These are phyloP conservation scores for Pseudolaguvia tuberculata DNA, from an alignment of 2,113 vertebrate genomes.

Conservation along the genomic window DNA sequence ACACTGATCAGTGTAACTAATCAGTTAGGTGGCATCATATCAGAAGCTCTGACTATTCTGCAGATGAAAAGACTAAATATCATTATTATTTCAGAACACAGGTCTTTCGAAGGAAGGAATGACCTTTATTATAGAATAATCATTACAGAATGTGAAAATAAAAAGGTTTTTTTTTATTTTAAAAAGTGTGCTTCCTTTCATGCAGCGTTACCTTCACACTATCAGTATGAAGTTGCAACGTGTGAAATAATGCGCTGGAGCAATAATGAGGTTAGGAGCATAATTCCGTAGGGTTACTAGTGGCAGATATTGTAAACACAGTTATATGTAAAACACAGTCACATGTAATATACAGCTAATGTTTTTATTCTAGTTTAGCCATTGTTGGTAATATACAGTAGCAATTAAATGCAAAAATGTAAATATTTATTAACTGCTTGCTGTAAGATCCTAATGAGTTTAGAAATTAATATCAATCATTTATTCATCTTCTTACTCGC, in stretches of 20 bases:
- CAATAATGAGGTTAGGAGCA: neutral
- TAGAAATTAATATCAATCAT: neutral
- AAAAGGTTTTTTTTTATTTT: neutral
- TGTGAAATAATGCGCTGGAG: neutral
- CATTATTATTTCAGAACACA: conserved; percentile 52
- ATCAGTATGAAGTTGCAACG: neutral
- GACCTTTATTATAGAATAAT: no score
- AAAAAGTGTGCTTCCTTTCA: neutral
- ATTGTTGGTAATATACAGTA: neutral
- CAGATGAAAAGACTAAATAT: no score
- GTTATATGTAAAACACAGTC: no score
- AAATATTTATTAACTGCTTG: neutral
- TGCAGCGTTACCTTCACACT: neutral
- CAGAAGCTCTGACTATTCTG: conserved; percentile 3
- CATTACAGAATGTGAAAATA: neutral
- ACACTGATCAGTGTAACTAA: conserved; percentile 31
- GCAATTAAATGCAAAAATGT: neutral
- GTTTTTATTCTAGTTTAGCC: neutral
- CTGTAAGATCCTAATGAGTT: neutral
- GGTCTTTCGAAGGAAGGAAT: conserved; percentile 46
- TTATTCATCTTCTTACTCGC: no score
- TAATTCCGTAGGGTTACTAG: neutral
- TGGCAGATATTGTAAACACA: neutral
- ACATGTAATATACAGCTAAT: no score
- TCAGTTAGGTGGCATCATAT: conserved; percentile 47